Conservation (phyloP, 2,113 vertebrate genomes). For the Muscicapa adusta region DNA sequence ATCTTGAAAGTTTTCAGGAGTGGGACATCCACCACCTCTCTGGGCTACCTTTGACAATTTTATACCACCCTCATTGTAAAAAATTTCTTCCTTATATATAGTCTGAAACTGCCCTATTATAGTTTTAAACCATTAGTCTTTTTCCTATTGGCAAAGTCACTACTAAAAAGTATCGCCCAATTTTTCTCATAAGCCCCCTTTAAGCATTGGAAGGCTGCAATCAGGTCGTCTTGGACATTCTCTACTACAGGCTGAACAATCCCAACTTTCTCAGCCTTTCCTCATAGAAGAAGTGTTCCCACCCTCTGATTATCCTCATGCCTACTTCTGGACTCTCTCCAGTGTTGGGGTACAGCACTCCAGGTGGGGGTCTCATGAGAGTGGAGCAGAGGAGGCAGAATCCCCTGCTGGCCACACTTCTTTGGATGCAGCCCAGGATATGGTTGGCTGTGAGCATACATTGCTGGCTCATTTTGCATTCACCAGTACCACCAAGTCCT, state of each 20-base stretch:
- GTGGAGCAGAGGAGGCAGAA: background rate
- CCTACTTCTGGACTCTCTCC: background rate
- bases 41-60: background rate
- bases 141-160: fast-evolving
- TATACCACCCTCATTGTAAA: background rate
- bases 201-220: background rate
- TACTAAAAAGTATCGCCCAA: background rate
- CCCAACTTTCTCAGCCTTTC: background rate
- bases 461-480: background rate
- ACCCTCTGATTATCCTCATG: background rate
- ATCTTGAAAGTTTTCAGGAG: background rate
- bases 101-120: background rate
- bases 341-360: background rate
- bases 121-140: background rate
- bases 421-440: background rate
- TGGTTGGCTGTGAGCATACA: fast-evolving
- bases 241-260: background rate
- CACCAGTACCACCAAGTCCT: background rate
- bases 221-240: fast-evolving
- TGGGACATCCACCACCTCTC: background rate
- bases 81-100: background rate
- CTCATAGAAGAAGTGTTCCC: background rate
- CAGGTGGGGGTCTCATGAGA: background rate
- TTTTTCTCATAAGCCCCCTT: background rate
- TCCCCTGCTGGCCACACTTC: background rate